Base-by-base conservation (phyloP, 2,797 vertebrate genomes). In the Tachyglossus aculeatus region DNA sequence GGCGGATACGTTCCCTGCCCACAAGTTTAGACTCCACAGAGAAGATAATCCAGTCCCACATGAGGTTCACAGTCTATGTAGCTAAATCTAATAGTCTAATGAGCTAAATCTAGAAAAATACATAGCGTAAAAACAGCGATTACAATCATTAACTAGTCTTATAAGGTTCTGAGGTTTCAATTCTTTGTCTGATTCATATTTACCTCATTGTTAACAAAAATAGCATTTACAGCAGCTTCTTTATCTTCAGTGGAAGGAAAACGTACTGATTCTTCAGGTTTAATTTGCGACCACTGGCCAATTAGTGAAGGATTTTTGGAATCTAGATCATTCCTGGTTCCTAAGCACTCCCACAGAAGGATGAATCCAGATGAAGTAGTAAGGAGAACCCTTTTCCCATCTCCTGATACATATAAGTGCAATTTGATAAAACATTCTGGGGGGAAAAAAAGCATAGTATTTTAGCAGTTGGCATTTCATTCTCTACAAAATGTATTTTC, bases 301-400 rank as follows among this genome's bases (percentile, higher is more conserved):
- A 71, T 74, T 16, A 94, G 63, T 3, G 75, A 72, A 31, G 85
- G 82, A 38, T 89, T 93, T 81, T 94, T 89, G 5, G 65, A 80
- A 34, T 71, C 81, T 2, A 63, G 55, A 31, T 90, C 77, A 58
- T 85, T 91, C 69, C 82, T 89, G 52, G 51, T 29, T 60, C 94
- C 93, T 45, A 67, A 52, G 76, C 91, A 94, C 78, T 99, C 95
- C 98, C 98, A 99, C 40, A 99, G 89, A 71, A 96, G 95, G n/a
- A 94, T 83, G 70, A 88, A 89, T 12, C 94, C 95, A 25, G 91
- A 93, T 61, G 91, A 62, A 78, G 85, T 83, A 21, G 86, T 75
- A 70, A 99, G 73, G 1, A 98, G 85, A 21, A 93, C 88, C 67
- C 89, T 94, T 82, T 83, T 91, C 25, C 95, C 98, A 81, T 96